A percentile compares a stretch with the other conserved stretches of the same genome.
Evolutionary conservation across 53 echinoderm and acorn worm genomes (phyloP).

Genomic region (Zoroaster sp.): DNA sequence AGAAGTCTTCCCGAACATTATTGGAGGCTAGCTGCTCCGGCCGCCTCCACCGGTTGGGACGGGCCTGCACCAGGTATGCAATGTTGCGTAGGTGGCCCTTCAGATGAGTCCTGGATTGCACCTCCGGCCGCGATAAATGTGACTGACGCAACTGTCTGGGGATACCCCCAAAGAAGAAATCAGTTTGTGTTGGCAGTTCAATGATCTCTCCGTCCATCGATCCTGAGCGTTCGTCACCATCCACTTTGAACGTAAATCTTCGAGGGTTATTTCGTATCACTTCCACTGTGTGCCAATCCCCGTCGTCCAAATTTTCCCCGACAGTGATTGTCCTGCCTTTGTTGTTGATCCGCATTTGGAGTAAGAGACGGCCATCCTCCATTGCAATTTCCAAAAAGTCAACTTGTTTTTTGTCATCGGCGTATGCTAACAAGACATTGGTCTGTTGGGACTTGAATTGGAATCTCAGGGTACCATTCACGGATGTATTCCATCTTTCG

Average conservation of each 20-base stretch:
- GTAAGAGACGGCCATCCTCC: slow-evolving; percentile 48
- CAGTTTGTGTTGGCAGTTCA: slow-evolving; percentile 55
- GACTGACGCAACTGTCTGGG: slow-evolving; percentile 41
- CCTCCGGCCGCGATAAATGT: slow-evolving; percentile 61
- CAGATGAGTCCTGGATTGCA: slow-evolving; percentile 45
- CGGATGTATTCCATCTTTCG: slow-evolving; percentile 86
- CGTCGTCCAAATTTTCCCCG: slow-evolving; percentile 67
- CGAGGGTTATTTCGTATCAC: slow-evolving; percentile 53
- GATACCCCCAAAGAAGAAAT: slow-evolving; percentile 87
- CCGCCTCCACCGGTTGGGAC: slow-evolving; percentile 65
- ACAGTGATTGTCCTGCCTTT: slow-evolving; percentile 70
- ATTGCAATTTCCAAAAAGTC: slow-evolving; percentile 71
- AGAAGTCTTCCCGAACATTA: slow-evolving; percentile 51
- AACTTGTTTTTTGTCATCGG: slow-evolving; percentile 67
- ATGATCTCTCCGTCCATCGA: slow-evolving; percentile 55
- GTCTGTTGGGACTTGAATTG: slow-evolving; percentile 76
- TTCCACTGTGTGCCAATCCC: slow-evolving; percentile 78
- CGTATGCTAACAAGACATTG: slow-evolving; percentile 63
- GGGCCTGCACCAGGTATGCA: slow-evolving; percentile 70
- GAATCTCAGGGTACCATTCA: slow-evolving; percentile 90
- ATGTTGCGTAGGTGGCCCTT: slow-evolving; percentile 79
- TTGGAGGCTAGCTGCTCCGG: slow-evolving; percentile 56
- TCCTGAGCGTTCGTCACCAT: slow-evolving; percentile 59
- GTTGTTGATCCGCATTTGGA: slow-evolving; percentile 75
- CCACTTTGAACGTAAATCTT: slow-evolving; percentile 62